A percentile compares a stretch with the other conserved stretches of the same genome.
Conservation (phyloP, 2,888 invertebrate species). For the Harpagoxenus sublaevis region DNA sequence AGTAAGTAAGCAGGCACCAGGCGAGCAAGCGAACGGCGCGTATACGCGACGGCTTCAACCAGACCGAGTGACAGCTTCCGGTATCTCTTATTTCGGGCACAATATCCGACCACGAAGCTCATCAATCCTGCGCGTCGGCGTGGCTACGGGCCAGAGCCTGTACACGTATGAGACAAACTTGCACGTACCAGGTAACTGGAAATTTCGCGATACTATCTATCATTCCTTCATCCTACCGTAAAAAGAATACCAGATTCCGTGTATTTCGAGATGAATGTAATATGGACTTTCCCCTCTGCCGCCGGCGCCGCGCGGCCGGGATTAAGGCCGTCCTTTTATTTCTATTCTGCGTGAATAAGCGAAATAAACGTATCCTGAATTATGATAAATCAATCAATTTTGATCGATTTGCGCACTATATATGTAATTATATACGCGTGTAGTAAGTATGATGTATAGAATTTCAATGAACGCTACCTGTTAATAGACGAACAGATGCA, state of each 20-base stretch:
- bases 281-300: constrained; percentile 43
- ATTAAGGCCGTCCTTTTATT: constrained; percentile 58
- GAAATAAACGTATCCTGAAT: constrained; percentile 12
- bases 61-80: constrained; percentile 50
- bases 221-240: constrained; percentile 60
- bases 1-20: neutral
- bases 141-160: constrained; percentile 45
- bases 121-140: constrained; percentile 68
- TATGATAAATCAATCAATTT: constrained; percentile 23
- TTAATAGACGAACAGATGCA: neutral
- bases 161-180: constrained; percentile 67
- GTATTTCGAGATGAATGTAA: constrained; percentile 59
- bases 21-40: neutral
- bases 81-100: constrained; percentile 61
- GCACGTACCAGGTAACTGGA: constrained; percentile 46
- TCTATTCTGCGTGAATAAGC: neutral
- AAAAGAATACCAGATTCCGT: constrained; percentile 64
- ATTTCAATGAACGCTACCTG: neutral
- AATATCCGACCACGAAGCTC: constrained; percentile 57
- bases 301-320: constrained; percentile 45
- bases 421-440: neutral
- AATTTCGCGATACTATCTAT: constrained; percentile 70
- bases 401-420: neutral
- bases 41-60: constrained; percentile 31
- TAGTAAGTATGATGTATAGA: neutral